Percentiles rank a stretch among this genome's conserved stretches.
Evolutionary conservation across 2,797 vertebrate species (phyloP).

Genomic region (Anabacerthia variegaticeps): DNA sequence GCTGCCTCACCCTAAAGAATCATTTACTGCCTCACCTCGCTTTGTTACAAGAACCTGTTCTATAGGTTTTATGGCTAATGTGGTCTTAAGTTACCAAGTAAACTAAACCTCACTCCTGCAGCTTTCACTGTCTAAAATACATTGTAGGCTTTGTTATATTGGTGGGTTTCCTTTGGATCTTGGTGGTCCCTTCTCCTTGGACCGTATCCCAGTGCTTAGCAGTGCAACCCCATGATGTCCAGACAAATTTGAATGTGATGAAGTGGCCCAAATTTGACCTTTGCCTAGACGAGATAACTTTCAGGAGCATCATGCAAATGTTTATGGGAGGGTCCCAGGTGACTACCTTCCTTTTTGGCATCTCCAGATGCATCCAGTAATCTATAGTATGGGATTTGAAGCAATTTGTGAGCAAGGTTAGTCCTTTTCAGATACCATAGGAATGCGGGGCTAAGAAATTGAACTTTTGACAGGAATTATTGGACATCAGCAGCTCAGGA

Average conservation of each 20-base stretch:
- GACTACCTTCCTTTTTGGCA: not conserved
- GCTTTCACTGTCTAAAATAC: not conserved
- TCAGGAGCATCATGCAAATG: not conserved
- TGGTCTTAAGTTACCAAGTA: not conserved
- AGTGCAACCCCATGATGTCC: not conserved
- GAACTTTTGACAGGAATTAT: not conserved
- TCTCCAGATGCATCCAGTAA: not conserved
- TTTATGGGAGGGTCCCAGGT: not conserved
- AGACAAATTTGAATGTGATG: not conserved
- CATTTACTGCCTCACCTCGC: not conserved
- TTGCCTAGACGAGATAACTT: not conserved
- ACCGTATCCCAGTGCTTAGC: not conserved
- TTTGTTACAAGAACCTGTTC: constrained; percentile 37
- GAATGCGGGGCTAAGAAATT: rapidly evolving
- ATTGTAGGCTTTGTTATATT: not conserved
- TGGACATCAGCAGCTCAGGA: not conserved
- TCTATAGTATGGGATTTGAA: not conserved
- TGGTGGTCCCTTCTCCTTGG: not conserved
- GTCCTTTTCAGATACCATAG: not conserved
- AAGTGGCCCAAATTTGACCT: not conserved
- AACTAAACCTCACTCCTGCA: not conserved
- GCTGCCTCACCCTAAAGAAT: constrained; percentile 28
- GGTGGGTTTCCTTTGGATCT: not conserved
- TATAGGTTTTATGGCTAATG: constrained; percentile 18
- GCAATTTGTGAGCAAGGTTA: not conserved